Evolutionary conservation across 1,140 invertebrate genomes (phyloP).

Genomic region (Aphelinus atriplicis): DNA sequence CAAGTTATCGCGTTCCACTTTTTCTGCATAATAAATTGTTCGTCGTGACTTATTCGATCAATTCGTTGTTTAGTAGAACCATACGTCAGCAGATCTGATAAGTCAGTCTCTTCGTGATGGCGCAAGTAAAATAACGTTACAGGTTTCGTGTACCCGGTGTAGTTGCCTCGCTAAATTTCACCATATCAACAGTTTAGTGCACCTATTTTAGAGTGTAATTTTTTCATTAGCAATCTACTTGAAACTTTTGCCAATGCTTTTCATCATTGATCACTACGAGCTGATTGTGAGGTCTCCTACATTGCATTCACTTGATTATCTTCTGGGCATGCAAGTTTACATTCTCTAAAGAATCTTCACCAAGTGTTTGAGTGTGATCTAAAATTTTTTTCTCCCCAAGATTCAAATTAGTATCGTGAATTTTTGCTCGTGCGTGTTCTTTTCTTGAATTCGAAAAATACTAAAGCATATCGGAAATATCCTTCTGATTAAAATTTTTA

Average conservation of each 20-base stretch:
- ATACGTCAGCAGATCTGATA: constrained; percentile 19
- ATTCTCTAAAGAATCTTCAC: background rate
- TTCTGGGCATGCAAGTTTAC: constrained; percentile 25
- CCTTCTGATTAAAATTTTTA: constrained; percentile 18
- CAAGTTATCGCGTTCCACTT: constrained; percentile 21
- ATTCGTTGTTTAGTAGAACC: constrained; percentile 38
- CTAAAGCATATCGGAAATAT: constrained; percentile 4
- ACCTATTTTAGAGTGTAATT: no score
- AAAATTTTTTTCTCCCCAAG: background rate
- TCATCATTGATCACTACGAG: no score
- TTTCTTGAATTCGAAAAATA: constrained; percentile 21
- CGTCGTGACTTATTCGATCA: constrained; percentile 7
- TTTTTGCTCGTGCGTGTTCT: constrained; percentile 14
- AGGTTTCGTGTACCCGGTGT: constrained; percentile 8
- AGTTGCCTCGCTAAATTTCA: constrained; percentile 20
- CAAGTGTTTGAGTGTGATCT: no score
- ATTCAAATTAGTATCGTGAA: background rate
- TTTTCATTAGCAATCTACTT: no score
- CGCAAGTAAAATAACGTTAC: constrained; percentile 8
- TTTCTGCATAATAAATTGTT: constrained; percentile 16
- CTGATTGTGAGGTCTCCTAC: no score
- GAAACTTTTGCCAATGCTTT: no score
- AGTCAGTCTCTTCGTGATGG: background rate
- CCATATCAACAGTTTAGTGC: no score
- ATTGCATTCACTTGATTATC: constrained; percentile 8